These are phyloP conservation scores for Galagoides demidoff DNA, from an alignment of 2,797 vertebrate species.

Conservation along the genomic window DNA sequence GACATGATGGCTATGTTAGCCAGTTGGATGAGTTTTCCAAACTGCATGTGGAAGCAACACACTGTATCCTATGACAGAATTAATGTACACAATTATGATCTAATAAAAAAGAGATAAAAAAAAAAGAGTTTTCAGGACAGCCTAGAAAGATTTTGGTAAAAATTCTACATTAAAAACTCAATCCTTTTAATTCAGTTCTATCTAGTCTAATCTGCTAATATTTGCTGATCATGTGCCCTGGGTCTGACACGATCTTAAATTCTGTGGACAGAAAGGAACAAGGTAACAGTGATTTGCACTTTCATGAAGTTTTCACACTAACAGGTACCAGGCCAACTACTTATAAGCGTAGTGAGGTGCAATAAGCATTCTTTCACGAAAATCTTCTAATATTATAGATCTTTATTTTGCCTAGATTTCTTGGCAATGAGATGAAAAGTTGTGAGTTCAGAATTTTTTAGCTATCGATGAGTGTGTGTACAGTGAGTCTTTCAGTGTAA, in stretches of 20 bases:
- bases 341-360: not conserved
- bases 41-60: too few relatives aligned
- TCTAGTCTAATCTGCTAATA: not conserved
- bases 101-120: too few relatives aligned
- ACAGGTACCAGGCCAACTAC: not conserved
- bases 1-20: too few relatives aligned
- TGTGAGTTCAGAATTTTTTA: not conserved
- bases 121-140: not conserved
- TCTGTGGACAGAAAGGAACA: not conserved
- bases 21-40: too few relatives aligned
- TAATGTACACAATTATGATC: too few relatives aligned
- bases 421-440: not conserved
- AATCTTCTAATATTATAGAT: not conserved
- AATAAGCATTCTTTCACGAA: not conserved
- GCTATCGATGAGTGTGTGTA: not conserved
- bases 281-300: not conserved
- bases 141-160: not conserved
- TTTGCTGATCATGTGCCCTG: not conserved
- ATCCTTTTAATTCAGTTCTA: not conserved
- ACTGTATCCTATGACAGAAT: too few relatives aligned
- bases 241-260: not conserved
- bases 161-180: not conserved
- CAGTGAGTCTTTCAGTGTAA: not conserved
- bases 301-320: not conserved
- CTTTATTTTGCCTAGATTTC: not conserved